Evolutionary conservation across 2,888 invertebrate species (phyloP).

Genomic region (Sussaba pulchella): DNA sequence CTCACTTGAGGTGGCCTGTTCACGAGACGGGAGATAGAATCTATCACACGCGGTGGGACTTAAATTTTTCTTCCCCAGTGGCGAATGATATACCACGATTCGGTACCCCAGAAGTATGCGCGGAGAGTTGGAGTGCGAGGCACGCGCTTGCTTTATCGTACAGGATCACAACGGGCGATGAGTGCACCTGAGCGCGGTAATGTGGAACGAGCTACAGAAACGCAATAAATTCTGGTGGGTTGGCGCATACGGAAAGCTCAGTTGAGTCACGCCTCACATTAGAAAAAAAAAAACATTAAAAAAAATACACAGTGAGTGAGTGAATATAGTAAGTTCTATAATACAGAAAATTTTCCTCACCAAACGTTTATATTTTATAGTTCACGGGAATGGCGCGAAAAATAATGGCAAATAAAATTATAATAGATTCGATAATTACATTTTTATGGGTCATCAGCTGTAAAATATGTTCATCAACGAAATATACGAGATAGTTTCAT

Average conservation of each 20-base stretch:
- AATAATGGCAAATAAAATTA: too few species aligned
- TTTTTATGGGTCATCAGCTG: too few species aligned
- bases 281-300: conserved; percentile 10
- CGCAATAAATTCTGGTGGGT: conserved; percentile 60
- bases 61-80: conserved; percentile 26
- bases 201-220: conserved; percentile 66
- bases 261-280: not conserved
- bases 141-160: conserved; percentile 58
- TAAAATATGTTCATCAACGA: too few species aligned
- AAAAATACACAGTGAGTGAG: too few species aligned
- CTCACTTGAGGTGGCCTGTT: conserved; percentile 30
- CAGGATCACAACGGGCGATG: conserved; percentile 53
- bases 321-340: too few species aligned
- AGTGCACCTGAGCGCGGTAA: conserved; percentile 67
- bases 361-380: too few species aligned
- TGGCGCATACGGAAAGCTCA: conserved; percentile 18
- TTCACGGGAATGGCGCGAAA: too few species aligned
- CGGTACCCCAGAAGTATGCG: not conserved
- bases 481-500: too few species aligned
- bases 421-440: too few species aligned
- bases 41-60: conserved; percentile 19
- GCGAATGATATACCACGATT: conserved; percentile 12
- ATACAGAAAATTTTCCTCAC: too few species aligned
- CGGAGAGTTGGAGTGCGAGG: conserved; percentile 15
- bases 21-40: conserved; percentile 36